Evolutionary conservation across 2,113 vertebrate species (phyloP), one percentile per base, ranked within the genome.

Genomic region (Turdus rufiventris): DNA sequence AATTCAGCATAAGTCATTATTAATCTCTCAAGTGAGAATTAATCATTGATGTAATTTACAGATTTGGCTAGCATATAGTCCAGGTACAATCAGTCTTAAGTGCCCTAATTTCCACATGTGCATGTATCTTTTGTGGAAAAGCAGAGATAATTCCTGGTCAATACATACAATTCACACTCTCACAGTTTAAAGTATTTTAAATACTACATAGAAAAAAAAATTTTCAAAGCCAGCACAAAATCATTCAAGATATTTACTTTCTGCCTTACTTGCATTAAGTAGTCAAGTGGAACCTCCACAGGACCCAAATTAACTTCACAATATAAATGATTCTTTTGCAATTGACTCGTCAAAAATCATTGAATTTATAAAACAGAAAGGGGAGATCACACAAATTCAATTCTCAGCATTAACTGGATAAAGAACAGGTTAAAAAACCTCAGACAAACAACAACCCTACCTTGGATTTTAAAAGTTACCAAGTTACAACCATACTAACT

Each of bases 371-470:
- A 67, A 85, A 36, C 3, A 68, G 28, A 34, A 71, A 24, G 18
- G 7, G 47, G 25, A 58, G 45, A 75, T 25, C 10, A 73, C 24
- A 29, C 4, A 74, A 63, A 60, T 10, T 23, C 20, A 26, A 9
- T 63, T 76, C 10, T 51, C 29, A 50, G 56, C 1, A 1, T 12
- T n/a, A 72, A 12, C 3, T 5, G 1, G 25, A 38, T 12, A n/a
- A 53, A 31, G 9, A 42, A 5, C 53, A 38, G 1, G 0, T 6
- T 20, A 4, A 62, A 51, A 40, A 24, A 42, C 10, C 24, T 28
- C 31, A 23, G 54, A 40, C 6, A 63, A 66, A 12, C 2, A 1
- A 3, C 18, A 4, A 5, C 0, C 3, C 15, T 5, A 8, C 1
- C 5, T 20, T 14, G 10, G 2, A 66, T 4, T 66, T 58, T 0